Evolutionary conservation across 2,888 invertebrate species (phyloP), one percentile per base, ranked within the genome.

Genomic region (Sclerodermus sp.): DNA sequence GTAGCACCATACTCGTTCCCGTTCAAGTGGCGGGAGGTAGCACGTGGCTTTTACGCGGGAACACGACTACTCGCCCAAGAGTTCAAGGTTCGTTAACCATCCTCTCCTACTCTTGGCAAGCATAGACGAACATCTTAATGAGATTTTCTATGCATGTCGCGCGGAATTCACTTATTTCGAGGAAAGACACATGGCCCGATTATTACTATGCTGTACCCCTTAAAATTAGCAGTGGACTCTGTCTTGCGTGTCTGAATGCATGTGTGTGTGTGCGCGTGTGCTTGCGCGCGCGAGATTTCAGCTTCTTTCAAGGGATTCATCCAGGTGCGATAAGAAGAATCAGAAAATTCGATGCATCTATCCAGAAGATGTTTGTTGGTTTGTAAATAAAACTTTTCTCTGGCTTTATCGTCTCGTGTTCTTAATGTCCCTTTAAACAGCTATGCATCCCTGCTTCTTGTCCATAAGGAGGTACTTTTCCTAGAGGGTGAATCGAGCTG

Each of bases 31-130:
- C 53, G 55, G 62, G 56, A 52, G 52, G 46, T 39, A 60, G 68
- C 75, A 74, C 74, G 74, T 74, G 75, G 66, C 64, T 65, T 76
- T 73, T 67, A 64, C 73, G 74, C 76, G 75, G 73, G 70, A 76
- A 71, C 51, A 43, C n/a, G n/a, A n/a, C n/a, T n/a, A n/a, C n/a
- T 39, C 49, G 30, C 23, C 49, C 42, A 43, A 41, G 53, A 57
- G 51, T 64, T 64, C 64, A 57, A 62, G 55, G 58, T 54, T 60
- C 10, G 46, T 49, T 49, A 37, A 48, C 45, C 52, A 49, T 53
- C 40, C 47, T 47, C 53, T 52, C 49, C 14, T 50, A 23, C 8
- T 23, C 3, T 23, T 23, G 23, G 4, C 23, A 23, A 23, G 23
- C 23, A 23, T 23, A 23, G 8, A 23, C 4, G 4, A 23, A 23